A percentile compares a stretch with the other conserved stretches of the same genome.
Conservation (phyloP, 2,888 invertebrate genomes). For the Hyposoter dolosus region DNA sequence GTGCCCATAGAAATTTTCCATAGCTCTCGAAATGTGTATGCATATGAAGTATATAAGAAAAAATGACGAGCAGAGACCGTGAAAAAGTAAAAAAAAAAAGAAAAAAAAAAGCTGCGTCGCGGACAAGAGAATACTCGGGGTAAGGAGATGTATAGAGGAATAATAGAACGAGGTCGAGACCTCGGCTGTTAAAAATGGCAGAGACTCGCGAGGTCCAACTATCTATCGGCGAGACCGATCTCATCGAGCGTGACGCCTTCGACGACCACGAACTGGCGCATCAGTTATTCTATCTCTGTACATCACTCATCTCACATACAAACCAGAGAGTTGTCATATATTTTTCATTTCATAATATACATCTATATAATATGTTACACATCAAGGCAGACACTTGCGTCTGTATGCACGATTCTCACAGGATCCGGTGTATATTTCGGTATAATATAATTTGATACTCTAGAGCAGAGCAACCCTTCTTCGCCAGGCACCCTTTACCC, state of each 20-base stretch:
- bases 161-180: conserved; percentile 67
- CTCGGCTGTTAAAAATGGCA: conserved; percentile 68
- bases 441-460: conserved; percentile 52
- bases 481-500: conserved; percentile 26
- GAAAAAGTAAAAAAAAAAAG: background rate
- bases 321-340: background rate
- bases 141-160: conserved; percentile 54
- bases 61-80: background rate
- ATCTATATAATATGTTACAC: background rate
- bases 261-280: conserved; percentile 49
- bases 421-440: conserved; percentile 40
- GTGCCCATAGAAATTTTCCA: conserved; percentile 2
- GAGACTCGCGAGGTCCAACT: conserved; percentile 61
- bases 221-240: conserved; percentile 55
- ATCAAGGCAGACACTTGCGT: background rate
- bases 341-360: background rate
- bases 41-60: background rate
- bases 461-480: conserved; percentile 46
- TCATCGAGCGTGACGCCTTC: conserved; percentile 51
- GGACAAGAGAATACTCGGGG: conserved; percentile 4
- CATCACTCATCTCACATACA: conserved; percentile 24
- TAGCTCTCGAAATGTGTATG: background rate
- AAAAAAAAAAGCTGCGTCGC: background rate
- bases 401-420: background rate
- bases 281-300: conserved; percentile 53